Base-by-base conservation (phyloP, 2,113 vertebrate species). In the Pedionomus torquatus region DNA sequence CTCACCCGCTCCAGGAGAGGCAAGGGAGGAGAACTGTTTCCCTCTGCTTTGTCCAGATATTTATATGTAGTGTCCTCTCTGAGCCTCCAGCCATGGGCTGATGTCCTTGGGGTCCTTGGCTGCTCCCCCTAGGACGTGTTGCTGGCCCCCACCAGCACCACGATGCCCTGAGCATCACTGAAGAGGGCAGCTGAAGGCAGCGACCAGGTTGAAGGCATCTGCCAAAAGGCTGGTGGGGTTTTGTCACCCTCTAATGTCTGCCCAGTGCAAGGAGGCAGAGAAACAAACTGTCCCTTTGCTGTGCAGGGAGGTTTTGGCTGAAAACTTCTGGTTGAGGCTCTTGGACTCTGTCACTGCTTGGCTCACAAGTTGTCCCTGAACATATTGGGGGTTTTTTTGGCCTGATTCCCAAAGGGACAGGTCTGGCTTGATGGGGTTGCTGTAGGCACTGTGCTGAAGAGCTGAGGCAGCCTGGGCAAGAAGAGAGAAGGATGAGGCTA, bases 91-190 rank as follows among this genome's bases (percentile, higher is more conserved):
- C 49, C 2, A 0, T 1, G 12, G 28, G 3, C 63, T 4, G 4
- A 25, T 25, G 61, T n/a, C 33, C 14, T 1, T 37, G 37, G 14
- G 52, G 52, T 48, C 12, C 14, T 33, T 14, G 35, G 15, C 8
- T 58, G 15, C 8, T 92, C 6, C 46, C 17, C 33, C 0, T 15
- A 44, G 79, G 64, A 44, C 1, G 0, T 2, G 19, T 17, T 46
- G 17, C 37, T 0, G 5, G 26, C 11, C 17, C 26, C 46, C 49
- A 26, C 3, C 12, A 30, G 71, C 35, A 77, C 44, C 44, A 4
- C 0, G 0, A 25, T 8, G 11, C 4, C 1, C 0, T 3, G 17
- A 41, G 8, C 41, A 31, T 13, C 39, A 48, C 31, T 33, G 21
- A 30, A 30, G 3, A 28, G 39, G 12, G 26, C 37, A 20, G 61